Percentiles rank a stretch among this genome's conserved stretches.
Evolutionary conservation across 2,797 vertebrate species (phyloP).

Genomic region (Microtus agrestis): DNA sequence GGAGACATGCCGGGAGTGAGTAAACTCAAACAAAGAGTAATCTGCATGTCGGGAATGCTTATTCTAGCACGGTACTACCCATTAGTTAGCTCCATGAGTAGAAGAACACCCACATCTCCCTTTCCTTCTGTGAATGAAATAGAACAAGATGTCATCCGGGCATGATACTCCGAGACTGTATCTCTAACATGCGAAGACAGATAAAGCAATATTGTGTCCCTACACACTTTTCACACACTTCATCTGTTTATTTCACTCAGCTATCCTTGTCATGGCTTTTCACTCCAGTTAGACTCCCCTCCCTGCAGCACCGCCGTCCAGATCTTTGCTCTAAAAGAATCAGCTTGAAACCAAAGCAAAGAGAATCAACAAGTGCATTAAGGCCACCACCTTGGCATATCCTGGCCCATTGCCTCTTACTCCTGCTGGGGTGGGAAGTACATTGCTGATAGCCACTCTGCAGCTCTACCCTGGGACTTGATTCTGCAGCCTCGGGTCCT

Average conservation of each 20-base stretch:
- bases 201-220: slow-evolving; percentile 8
- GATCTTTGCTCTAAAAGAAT: slow-evolving; percentile 54
- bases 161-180: neutral
- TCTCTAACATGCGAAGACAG: slow-evolving; percentile 48
- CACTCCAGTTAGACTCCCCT: neutral
- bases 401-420: slow-evolving; percentile 57
- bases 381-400: slow-evolving; percentile 23
- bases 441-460: neutral
- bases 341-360: slow-evolving; percentile 64
- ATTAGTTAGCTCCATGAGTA: neutral
- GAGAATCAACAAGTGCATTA: slow-evolving; percentile 29
- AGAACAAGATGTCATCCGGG: neutral
- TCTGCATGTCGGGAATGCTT: neutral
- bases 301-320: neutral
- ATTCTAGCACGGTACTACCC: neutral
- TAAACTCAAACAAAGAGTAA: slow-evolving; percentile 33
- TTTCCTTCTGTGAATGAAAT: slow-evolving; percentile 14
- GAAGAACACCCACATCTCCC: neutral
- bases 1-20: slow-evolving; percentile 2
- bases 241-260: slow-evolving; percentile 4
- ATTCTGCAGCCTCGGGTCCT: neutral
- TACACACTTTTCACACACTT: slow-evolving; percentile 50
- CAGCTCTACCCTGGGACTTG: neutral
- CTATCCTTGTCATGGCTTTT: slow-evolving; percentile 52
- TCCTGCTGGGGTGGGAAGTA: slow-evolving; percentile 21